Conservation (phyloP, 2,113 vertebrate species). For the Xiphorhynchus elegans region DNA sequence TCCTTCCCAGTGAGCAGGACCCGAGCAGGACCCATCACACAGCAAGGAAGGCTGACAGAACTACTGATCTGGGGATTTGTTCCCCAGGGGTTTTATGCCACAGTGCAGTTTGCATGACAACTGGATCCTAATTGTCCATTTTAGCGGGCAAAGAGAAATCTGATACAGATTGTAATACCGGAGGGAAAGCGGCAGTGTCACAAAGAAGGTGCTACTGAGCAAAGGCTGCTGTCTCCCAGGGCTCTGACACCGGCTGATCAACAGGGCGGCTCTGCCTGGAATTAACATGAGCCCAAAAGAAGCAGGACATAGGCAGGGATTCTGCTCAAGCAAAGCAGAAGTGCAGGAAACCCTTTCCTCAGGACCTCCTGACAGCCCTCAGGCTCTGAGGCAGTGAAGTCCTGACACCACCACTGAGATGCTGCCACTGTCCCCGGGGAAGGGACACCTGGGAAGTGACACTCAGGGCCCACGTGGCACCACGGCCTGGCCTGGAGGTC, state of each 20-base stretch:
- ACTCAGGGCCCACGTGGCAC: fast-evolving
- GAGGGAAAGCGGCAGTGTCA: not conserved
- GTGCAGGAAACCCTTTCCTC: not conserved
- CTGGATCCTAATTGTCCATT: not conserved
- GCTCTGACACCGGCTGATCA: not conserved
- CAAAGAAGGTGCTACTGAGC: not conserved
- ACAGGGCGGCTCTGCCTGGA: not conserved
- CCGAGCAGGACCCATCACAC: not conserved
- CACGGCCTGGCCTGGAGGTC: not conserved
- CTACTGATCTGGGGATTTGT: not conserved
- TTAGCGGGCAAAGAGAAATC: slow-evolving; percentile 30
- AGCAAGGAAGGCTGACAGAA: not conserved
- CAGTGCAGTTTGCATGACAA: not conserved
- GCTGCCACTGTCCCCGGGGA: not conserved
- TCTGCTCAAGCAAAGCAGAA: not conserved
- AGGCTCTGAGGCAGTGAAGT: not conserved
- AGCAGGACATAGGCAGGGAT: not conserved
- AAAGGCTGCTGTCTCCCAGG: not conserved
- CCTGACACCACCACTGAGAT: not conserved
- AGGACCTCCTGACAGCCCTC: not conserved
- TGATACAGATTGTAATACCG: not conserved
- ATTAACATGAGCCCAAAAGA: not conserved
- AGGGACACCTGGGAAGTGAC: not conserved
- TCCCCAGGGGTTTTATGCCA: not conserved
- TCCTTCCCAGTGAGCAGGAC: not conserved